Percentiles rank a stretch among this genome's conserved stretches.
phyloP scores from a whole-genome alignment of 2,113 vertebrate genomes.

The Gasterosteus aculeatus region DNA sequence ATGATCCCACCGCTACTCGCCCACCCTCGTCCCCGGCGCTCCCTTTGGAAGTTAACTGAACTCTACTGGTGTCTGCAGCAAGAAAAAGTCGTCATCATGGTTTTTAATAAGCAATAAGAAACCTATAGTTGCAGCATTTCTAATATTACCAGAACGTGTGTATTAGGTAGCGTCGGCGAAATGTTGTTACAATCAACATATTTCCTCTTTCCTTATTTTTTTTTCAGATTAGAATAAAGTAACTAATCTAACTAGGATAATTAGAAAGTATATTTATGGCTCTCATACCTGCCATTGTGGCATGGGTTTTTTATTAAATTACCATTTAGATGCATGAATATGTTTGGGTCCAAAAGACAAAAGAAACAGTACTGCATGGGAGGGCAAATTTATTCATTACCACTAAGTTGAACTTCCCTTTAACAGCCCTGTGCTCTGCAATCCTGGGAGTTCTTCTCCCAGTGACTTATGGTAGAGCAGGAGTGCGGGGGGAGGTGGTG shows the following conservation, averaged over 20 bases:
- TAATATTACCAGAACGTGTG: constrained; percentile 12
- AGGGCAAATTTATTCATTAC: constrained; percentile 96
- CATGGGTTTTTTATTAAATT: constrained; percentile 57
- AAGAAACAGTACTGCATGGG: constrained; percentile 91
- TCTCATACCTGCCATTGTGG: constrained; percentile 34
- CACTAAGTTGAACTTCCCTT: constrained; percentile 99
- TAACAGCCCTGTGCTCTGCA: constrained; percentile 96
- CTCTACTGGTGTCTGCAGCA: constrained; percentile 27
- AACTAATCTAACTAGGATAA: constrained; percentile 42
- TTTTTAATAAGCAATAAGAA: constrained; percentile 2
- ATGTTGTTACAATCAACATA: constrained; percentile 27
- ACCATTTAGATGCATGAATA: constrained; percentile 73
- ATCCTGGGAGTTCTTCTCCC: constrained; percentile 98
- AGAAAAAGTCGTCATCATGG: constrained; percentile 6
- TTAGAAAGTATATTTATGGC: constrained; percentile 45
- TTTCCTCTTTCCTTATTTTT: background rate
- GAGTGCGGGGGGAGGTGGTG: constrained; percentile 69
- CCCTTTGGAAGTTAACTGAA: constrained; percentile 55
- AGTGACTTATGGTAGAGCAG: constrained; percentile 99
- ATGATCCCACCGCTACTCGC: constrained; percentile 80
- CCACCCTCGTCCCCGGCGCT: constrained; percentile 60
- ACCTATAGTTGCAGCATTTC: constrained; percentile 22
- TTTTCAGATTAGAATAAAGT: constrained; percentile 7
- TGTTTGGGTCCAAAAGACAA: constrained; percentile 88
- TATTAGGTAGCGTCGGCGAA: constrained; percentile 9